Evolutionary conservation across 2,888 invertebrate species (phyloP), one percentile per base, ranked within the genome.

Genomic region (Serripes groenlandicus): DNA sequence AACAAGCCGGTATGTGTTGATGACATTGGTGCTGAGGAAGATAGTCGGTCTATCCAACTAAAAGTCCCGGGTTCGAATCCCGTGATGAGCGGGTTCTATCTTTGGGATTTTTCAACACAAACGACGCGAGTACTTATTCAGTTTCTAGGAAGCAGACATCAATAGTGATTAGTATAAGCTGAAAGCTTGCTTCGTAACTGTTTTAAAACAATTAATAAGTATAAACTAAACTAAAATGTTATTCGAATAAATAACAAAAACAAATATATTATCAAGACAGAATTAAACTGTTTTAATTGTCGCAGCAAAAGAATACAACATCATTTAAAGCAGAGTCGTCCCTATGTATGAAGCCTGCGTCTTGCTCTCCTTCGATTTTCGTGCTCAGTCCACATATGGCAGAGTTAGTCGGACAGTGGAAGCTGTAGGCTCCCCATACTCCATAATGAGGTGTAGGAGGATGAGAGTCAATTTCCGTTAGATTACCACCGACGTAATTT

Each of bases 291-390:
- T n/a, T 49, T 34, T 34, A 66, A 66, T 42, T 42, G 34, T 66
- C 66, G 26, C 66, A 66, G 28, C 66, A 66, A 23, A 66, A 23
- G 21, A 66, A 66, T 42, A 35, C 35, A 7, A 66, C 66, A 21
- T 66, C 66, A 28, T 66, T 66, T 2, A 66, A 26, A 26, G 66
- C 66, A n/a, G 66, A 42, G 15, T 66, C 66, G 42, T 66, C 66
- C 23, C 66, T 35, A 18, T 66, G 42, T 26, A 66, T 42, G 26
- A 66, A 66, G 0, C 66, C 66, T 3, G 66, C 66, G 21, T 66
- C 42, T 21, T 66, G 66, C 2, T 30, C 11, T 26, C 42, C 42
- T n/a, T 66, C 66, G 26, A 66, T 23, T 26, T 66, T 66, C 26
- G 37, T 35, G 28, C 42, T 66, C 26, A 66, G 42, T 23, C 66